Base-by-base conservation (phyloP, 1,140 invertebrate genomes). In the Antheraea pernyi region DNA sequence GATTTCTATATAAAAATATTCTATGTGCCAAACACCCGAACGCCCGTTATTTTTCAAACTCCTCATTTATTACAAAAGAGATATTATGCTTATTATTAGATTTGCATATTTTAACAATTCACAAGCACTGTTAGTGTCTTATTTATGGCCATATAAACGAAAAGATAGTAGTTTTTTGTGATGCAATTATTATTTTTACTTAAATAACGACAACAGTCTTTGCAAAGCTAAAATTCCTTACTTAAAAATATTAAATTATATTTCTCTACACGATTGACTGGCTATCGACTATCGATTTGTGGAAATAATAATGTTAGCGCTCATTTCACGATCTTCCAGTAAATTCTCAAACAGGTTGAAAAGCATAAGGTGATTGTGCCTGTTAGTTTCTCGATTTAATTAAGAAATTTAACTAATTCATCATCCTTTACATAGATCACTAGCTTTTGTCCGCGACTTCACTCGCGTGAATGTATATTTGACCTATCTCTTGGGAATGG, bases 151-250 rank as follows among this genome's bases (percentile, higher is more conserved):
- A 11, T 42, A 42, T 2, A 42, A 42, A 42, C 11, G 39, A 42
- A 53, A 53, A 53, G 11, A 53, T 53, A 53, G 46, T n/a, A 53
- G 7, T 53, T 1, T 53, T 18, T 37, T 73, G 68, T 69, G 65
- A 67, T 73, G 68, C 67, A 67, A 73, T 63, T 63, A 2, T 13
- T 11, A 11, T 53, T 53, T 53, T 53, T 53, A 13, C 30, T 63
- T 63, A 63, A 67, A 72, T 68, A 72, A 63, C 62, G 71, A 73
- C 68, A 73, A 69, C 71, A 73, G 71, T 69, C 71, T 73, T 63
- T 69, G 64, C 69, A 73, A 69, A 73, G 71, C 68, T 69, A 62
- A 53, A 16, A 53, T 53, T 53, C 10, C 6, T 53, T 53, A 53
- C 0, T 53, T 16, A 53, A 53, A 16, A 16, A 53, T 53, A 16